A percentile compares a stretch with the other conserved stretches of the same genome.
Evolutionary conservation across 2,888 invertebrate genomes (phyloP).

Genomic region (Darwinula stevensoni): DNA sequence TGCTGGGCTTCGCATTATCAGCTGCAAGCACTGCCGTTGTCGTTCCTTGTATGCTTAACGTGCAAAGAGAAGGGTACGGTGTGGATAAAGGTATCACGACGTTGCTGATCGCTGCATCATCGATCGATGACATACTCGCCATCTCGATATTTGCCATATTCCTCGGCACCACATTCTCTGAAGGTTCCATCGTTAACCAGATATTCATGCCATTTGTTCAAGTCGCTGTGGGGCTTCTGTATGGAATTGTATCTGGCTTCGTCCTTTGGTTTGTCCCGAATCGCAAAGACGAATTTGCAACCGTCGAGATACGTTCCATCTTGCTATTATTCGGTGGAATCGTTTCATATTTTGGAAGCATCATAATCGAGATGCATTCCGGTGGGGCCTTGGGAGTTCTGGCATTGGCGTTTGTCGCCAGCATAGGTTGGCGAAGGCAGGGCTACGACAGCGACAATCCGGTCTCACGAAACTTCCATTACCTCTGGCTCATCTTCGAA

Average conservation of each 20-base stretch:
- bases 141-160: constrained; percentile 77
- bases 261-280: constrained; percentile 16
- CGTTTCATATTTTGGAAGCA: constrained; percentile 15
- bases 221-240: constrained; percentile 15
- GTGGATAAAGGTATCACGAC: constrained; percentile 86
- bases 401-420: constrained; percentile 27
- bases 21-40: constrained; percentile 95
- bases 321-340: constrained; percentile 14
- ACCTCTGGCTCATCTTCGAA: constrained; percentile 87
- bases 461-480: constrained; percentile 56
- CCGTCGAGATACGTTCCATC: constrained; percentile 8
- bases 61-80: constrained; percentile 62
- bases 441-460: constrained; percentile 33
- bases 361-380: constrained; percentile 14
- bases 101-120: constrained; percentile 71
- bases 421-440: constrained; percentile 24
- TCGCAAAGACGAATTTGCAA: constrained; percentile 5
- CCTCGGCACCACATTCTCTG: constrained; percentile 45
- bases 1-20: constrained; percentile 50
- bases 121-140: constrained; percentile 78
- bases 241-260: constrained; percentile 15
- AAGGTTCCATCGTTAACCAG: constrained; percentile 10
- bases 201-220: constrained; percentile 16
- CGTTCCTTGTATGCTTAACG: constrained; percentile 62
- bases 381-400: constrained; percentile 13